A percentile compares a stretch with the other conserved stretches of the same genome.
Conservation (phyloP, 2,113 vertebrate genomes). For the Odocoileus hemionus region DNA sequence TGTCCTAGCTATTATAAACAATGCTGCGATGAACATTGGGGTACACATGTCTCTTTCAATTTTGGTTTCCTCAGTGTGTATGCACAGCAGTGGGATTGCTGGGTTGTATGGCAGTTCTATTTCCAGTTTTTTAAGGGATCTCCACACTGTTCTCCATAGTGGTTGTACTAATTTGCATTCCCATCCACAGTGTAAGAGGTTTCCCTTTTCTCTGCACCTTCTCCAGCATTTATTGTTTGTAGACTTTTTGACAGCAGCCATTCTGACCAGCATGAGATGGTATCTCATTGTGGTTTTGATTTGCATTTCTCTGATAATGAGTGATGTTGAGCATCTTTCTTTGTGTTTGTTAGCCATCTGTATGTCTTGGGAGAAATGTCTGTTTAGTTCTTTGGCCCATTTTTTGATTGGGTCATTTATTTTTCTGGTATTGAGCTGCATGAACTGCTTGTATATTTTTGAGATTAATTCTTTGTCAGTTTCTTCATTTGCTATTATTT, state of each 20-base stretch:
- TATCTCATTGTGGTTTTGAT: background rate
- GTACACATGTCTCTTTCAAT: background rate
- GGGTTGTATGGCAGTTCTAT: background rate
- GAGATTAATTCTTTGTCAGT: background rate
- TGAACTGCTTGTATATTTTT: background rate
- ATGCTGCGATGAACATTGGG: background rate
- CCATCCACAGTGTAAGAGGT: background rate
- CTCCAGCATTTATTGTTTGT: background rate
- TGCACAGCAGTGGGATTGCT: background rate
- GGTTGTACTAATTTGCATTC: background rate
- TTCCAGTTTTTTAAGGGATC: background rate
- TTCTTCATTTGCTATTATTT: background rate
- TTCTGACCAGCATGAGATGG: background rate
- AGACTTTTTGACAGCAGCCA: background rate
- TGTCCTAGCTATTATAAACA: background rate
- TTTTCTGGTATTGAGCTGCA: background rate
- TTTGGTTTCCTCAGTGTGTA: background rate
- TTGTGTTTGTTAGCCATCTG: background rate
- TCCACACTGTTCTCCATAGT: background rate
- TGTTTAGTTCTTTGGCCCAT: background rate
- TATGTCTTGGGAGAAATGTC: background rate
- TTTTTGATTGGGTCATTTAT: background rate
- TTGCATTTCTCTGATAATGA: background rate
- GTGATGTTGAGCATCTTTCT: background rate
- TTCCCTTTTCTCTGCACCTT: background rate